Conservation (phyloP, 2,113 vertebrate genomes). For the Chaetops frenatus region DNA sequence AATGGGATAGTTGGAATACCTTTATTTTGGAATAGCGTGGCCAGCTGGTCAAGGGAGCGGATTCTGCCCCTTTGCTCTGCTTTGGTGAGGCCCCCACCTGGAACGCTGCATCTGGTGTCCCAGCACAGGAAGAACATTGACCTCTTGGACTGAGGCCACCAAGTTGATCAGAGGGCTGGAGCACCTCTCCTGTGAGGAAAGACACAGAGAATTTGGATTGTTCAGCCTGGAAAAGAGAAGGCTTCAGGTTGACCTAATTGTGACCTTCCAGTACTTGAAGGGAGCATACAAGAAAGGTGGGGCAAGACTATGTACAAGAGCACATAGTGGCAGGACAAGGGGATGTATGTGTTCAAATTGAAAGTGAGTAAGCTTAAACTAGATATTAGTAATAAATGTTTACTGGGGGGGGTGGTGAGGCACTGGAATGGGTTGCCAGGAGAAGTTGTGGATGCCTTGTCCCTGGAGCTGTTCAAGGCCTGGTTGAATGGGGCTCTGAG, state of each 20-base stretch:
- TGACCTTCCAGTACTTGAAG: background rate
- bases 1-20: background rate
- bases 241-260: background rate
- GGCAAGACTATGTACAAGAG: background rate
- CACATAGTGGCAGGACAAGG: background rate
- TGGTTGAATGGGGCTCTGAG: background rate
- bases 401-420: background rate
- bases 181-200: background rate
- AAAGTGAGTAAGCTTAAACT: background rate
- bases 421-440: background rate
- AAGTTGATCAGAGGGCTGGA: background rate
- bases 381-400: background rate
- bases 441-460: background rate
- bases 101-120: background rate
- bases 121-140: background rate
- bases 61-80: background rate
- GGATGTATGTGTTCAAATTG: fast-evolving
- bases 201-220: background rate
- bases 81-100: background rate
- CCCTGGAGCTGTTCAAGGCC: background rate
- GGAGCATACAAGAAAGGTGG: background rate
- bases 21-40: background rate
- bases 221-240: background rate
- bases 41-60: background rate
- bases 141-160: background rate